Evolutionary conservation across 2,113 vertebrate species (phyloP).

Genomic region (Loxodonta africana): DNA sequence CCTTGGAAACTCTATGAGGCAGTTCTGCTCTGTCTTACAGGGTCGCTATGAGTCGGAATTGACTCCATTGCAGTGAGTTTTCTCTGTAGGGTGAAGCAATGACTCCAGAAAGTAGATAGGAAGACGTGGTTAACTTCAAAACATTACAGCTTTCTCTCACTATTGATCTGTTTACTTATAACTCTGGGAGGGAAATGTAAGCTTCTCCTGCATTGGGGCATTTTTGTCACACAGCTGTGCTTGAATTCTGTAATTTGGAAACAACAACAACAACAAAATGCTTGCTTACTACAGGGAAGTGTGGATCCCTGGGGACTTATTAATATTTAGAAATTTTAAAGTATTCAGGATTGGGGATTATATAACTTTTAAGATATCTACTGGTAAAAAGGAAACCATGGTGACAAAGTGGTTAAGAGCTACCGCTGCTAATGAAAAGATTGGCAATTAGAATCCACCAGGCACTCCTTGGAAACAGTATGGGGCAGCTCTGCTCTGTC

Average conservation of each 20-base stretch:
- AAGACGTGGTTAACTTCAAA: not conserved
- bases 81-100: not conserved
- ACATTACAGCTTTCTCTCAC: not conserved
- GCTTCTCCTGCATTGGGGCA: not conserved
- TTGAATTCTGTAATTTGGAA: conserved; percentile 11
- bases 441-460: no score
- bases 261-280: not conserved
- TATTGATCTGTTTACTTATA: not conserved
- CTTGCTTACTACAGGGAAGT: not conserved
- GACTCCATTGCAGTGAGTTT: no score
- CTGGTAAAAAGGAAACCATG: not conserved
- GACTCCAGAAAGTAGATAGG: not conserved
- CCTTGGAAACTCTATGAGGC: no score
- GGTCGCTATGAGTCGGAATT: no score
- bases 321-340: not conserved
- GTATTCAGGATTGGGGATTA: not conserved
- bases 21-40: no score
- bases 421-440: no score
- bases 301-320: not conserved
- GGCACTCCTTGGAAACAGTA: no score
- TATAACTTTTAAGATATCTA: not conserved
- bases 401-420: no score
- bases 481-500: no score
- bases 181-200: not conserved
- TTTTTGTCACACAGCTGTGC: not conserved